Evolutionary conservation across 2,113 vertebrate species (phyloP), one percentile per base, ranked within the genome.

Genomic region (Cebus imitator): DNA sequence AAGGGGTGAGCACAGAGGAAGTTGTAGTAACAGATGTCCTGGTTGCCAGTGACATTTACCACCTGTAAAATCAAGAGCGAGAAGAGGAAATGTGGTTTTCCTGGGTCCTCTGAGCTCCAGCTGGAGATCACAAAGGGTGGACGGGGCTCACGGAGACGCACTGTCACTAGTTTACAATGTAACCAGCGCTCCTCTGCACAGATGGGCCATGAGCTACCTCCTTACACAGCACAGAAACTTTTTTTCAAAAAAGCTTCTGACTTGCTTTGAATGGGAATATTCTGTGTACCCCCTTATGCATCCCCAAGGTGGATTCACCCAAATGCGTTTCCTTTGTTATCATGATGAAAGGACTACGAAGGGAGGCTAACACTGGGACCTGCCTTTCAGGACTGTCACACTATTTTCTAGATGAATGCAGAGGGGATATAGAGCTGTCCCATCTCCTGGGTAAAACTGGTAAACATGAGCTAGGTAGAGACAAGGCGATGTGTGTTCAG

Each of bases 1-100:
- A 98, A 93, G 37, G 99, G 99, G 75, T 98, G 99, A 89, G 99
- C 99, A 21, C 99, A 99, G 58, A 99, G 98, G 91, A 99, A 99
- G 97, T 99, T 99, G 97, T 99, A 99, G 97, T 99, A 99, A 95
- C 99, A 99, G 98, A 99, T 99, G 95, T 99, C 99, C 90, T 99
- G 99, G 97, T 99, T 99, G 40, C 99, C 99, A 0, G 99, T 99
- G 58, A 99, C 98, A 27, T 99, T 99, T 80, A 99, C 98, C 70
- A 99, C 99, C 99, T 99, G 96, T 37, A 94, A 91, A 97, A 70
- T 78, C 43, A 88, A 98, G 66, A 61, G n/a, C 0, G 6, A 95
- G 85, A 94, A 86, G 88, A 86, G 57, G 80, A 88, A 75, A 52
- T 40, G 40, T n/a, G 17, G n/a, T 23, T 93, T 86, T 92, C 55